phyloP scores from a whole-genome alignment of 2,113 vertebrate species.

The Marcusenius ussheri region DNA sequence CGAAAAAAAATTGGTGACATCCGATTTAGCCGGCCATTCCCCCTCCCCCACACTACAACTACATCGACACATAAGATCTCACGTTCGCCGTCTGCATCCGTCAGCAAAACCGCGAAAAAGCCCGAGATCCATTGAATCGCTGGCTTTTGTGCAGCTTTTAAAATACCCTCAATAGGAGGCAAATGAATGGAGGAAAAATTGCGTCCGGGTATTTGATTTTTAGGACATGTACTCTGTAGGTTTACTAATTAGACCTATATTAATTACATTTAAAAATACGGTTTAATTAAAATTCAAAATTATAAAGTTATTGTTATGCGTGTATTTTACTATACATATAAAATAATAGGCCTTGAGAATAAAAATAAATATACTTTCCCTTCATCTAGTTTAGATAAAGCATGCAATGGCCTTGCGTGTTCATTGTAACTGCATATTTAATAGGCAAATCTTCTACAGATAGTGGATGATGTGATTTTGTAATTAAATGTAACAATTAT shows the following conservation, averaged over 20 bases:
- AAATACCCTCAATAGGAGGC: background rate
- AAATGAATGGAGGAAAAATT: background rate
- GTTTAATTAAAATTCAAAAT: background rate
- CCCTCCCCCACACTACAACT: conserved; percentile 11
- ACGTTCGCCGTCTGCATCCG: conserved; percentile 4
- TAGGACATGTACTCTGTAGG: background rate
- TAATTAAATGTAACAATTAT: background rate
- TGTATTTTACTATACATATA: background rate
- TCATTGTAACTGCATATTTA: background rate
- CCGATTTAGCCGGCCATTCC: background rate
- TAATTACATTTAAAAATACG: background rate
- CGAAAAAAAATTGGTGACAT: conserved; percentile 10
- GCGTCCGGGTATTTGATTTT: background rate
- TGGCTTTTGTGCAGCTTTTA: conserved; percentile 4
- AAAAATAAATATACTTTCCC: background rate
- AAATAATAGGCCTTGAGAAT: background rate
- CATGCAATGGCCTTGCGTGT: background rate
- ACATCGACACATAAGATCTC: background rate
- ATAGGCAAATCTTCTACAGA: background rate
- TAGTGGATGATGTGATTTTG: background rate
- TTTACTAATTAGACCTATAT: background rate
- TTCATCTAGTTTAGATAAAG: background rate
- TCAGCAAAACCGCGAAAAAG: conserved; percentile 15
- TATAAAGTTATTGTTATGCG: background rate
- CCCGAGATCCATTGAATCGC: background rate